These are phyloP conservation scores for Trileptium ribeirensis DNA, from an alignment of 2,888 invertebrate species.

Conservation along the genomic window DNA sequence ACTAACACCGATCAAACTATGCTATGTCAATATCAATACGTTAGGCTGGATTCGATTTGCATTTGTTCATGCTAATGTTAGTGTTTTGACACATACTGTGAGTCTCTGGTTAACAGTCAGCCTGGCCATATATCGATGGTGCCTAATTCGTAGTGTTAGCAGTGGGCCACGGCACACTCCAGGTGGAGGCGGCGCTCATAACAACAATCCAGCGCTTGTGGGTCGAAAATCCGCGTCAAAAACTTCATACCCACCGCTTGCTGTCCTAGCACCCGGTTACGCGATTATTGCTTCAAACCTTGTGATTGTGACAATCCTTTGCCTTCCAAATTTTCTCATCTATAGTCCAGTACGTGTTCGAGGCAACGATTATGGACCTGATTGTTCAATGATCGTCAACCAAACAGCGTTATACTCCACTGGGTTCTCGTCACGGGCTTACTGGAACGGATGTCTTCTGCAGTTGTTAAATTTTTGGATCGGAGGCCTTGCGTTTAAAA, in stretches of 20 bases:
- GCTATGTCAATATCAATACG: neutral
- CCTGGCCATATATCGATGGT: slow-evolving; percentile 17
- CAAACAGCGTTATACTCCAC: neutral
- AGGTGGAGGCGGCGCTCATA: too few species aligned
- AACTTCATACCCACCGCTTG: too few species aligned
- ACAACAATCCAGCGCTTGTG: neutral
- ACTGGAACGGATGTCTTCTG: slow-evolving; percentile 17
- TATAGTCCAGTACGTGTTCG: neutral
- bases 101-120: slow-evolving; percentile 24
- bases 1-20: neutral
- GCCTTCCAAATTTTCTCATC: neutral
- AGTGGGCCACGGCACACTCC: too few species aligned
- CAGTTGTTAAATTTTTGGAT: slow-evolving; percentile 20
- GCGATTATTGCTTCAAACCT: neutral
- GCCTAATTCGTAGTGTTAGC: neutral
- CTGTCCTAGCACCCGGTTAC: too few species aligned
- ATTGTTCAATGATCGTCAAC: too few species aligned
- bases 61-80: slow-evolving; percentile 17
- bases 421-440: neutral
- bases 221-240: neutral
- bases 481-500: slow-evolving; percentile 19
- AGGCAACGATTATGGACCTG: neutral
- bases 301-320: neutral
- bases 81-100: slow-evolving; percentile 18
- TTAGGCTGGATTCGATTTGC: neutral